These are phyloP conservation scores for Helicolenus hilgendorfi DNA, from an alignment of 2,797 vertebrate species.

Conservation along the genomic window DNA sequence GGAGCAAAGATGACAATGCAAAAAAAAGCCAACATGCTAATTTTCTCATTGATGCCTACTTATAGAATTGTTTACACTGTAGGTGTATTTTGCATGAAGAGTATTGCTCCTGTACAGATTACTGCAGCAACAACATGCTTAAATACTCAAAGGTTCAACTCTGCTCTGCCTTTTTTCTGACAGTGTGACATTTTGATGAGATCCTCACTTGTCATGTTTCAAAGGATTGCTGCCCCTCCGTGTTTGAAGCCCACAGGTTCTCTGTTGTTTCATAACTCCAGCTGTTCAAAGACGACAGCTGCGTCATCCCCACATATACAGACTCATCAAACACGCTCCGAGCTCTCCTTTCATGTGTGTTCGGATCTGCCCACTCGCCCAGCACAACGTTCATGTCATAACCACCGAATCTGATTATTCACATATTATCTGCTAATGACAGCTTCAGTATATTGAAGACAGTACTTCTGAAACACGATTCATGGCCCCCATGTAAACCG, in stretches of 20 bases:
- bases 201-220: conserved; percentile 61
- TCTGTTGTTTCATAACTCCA: conserved; percentile 58
- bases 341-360: conserved; percentile 80
- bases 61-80: neutral
- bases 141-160: conserved; percentile 27
- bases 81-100: neutral
- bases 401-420: neutral
- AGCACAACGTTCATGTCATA: neutral
- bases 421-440: neutral
- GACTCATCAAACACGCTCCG: conserved; percentile 53
- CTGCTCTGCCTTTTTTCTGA: conserved; percentile 39
- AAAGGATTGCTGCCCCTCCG: conserved; percentile 52
- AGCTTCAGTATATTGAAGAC: neutral
- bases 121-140: neutral
- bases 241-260: conserved; percentile 70
- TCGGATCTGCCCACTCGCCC: conserved; percentile 17
- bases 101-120: neutral
- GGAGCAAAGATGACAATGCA: neutral
- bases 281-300: conserved; percentile 61
- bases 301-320: conserved; percentile 24
- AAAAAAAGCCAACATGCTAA: neutral
- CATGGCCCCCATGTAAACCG: neutral
- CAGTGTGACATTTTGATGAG: conserved; percentile 70
- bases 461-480: neutral
- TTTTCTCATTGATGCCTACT: too few relatives aligned